A percentile compares a stretch with the other conserved stretches of the same genome.
These are phyloP conservation scores for Thecocarcelia acutangulata DNA, from an alignment of 2,888 invertebrate species.

Conservation along the genomic window DNA sequence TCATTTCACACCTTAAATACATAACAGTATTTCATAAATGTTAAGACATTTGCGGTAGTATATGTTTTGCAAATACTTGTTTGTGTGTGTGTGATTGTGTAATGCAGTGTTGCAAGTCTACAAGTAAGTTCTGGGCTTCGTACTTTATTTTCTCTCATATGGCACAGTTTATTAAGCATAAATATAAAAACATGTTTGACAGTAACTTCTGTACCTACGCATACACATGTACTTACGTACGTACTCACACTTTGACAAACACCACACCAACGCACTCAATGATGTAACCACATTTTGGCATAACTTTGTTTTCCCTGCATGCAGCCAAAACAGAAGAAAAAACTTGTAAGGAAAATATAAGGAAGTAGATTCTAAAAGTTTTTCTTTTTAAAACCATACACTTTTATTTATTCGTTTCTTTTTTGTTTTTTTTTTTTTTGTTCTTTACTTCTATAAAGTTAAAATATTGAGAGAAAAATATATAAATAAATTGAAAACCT, in stretches of 20 bases:
- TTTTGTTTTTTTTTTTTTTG: conserved; percentile 2
- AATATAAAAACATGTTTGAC: conserved; percentile 50
- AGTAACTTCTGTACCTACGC: conserved; percentile 18
- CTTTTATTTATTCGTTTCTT: background rate
- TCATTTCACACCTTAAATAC: conserved; percentile 61
- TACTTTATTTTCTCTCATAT: conserved; percentile 57
- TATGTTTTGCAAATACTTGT: background rate
- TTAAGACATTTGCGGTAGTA: conserved; percentile 45
- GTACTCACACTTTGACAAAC: background rate
- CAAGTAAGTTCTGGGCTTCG: conserved; percentile 32
- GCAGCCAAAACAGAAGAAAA: conserved; percentile 13
- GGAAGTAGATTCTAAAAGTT: conserved; percentile 50
- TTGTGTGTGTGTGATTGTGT: background rate
- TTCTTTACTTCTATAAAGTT: conserved; percentile 44
- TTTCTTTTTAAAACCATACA: conserved; percentile 46
- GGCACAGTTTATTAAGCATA: conserved; percentile 61
- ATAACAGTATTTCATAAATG: conserved; percentile 43
- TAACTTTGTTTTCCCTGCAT: conserved; percentile 33
- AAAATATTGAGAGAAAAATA: conserved; percentile 43
- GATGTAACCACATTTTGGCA: conserved; percentile 16
- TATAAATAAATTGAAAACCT: conserved; percentile 52
- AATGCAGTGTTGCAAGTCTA: conserved; percentile 40
- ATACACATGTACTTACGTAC: background rate
- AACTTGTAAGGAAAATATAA: conserved; percentile 36
- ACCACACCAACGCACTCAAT: background rate